These are phyloP conservation scores for Choreutis nemorana DNA, from an alignment of 2,888 invertebrate genomes.

Conservation along the genomic window DNA sequence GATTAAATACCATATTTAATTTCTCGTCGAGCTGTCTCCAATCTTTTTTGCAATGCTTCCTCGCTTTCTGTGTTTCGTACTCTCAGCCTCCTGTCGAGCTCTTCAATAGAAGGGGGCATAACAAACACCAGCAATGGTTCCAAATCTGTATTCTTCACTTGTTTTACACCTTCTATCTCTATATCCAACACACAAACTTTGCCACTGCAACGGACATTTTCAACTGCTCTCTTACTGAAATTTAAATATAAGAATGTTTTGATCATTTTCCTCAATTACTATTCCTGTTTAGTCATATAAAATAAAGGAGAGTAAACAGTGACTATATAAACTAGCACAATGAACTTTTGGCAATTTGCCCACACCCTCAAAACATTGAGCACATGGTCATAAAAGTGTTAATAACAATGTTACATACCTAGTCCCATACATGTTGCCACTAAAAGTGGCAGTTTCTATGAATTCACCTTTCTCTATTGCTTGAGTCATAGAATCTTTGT, in stretches of 20 bases:
- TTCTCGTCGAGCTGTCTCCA: conserved; percentile 81
- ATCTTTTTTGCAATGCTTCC: conserved; percentile 80
- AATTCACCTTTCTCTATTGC: conserved; percentile 85
- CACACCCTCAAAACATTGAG: conserved; percentile 36
- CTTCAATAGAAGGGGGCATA: conserved; percentile 87
- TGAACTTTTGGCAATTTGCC: conserved; percentile 32
- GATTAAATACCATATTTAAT: conserved; percentile 77
- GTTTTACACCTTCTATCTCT: conserved; percentile 92
- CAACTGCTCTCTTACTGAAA: conserved; percentile 84
- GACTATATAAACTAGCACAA: conserved; percentile 23
- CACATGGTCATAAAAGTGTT: conserved; percentile 41
- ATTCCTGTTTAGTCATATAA: too few relatives aligned
- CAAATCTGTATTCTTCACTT: conserved; percentile 80
- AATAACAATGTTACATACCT: conserved; percentile 64
- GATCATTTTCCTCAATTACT: too few relatives aligned
- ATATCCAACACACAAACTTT: conserved; percentile 94
- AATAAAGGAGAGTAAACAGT: conserved; percentile 29
- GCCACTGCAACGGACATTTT: conserved; percentile 79
- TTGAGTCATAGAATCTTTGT: conserved; percentile 76
- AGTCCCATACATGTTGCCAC: conserved; percentile 96
- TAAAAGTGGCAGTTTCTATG: conserved; percentile 90
- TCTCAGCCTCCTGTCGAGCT: conserved; percentile 76
- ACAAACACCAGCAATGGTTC: conserved; percentile 89
- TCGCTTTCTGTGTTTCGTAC: conserved; percentile 90
- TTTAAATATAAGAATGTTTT: conserved; percentile 9